phyloP scores from a whole-genome alignment of 2,888 invertebrate genomes.

The Hirtodrosophila alboralis region DNA sequence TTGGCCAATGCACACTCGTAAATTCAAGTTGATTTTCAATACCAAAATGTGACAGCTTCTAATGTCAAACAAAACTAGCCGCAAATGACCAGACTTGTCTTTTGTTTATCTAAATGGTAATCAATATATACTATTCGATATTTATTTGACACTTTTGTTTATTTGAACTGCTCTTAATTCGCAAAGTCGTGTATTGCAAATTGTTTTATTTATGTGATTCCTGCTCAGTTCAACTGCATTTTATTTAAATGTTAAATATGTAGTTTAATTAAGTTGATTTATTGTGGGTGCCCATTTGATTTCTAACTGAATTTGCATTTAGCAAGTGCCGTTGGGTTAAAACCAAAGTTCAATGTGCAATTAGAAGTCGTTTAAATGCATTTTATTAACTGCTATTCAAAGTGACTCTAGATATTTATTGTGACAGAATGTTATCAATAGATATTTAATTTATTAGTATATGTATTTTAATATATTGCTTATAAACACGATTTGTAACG shows the following conservation, averaged over 20 bases:
- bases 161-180: slow-evolving; percentile 27
- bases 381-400: slow-evolving; percentile 11
- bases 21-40: slow-evolving; percentile 56
- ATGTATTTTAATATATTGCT: too few relatives aligned
- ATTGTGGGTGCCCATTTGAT: slow-evolving; percentile 58
- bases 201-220: slow-evolving; percentile 58
- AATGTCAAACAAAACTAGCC: slow-evolving; percentile 68
- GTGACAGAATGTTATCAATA: slow-evolving; percentile 2
- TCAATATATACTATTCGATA: slow-evolving; percentile 55
- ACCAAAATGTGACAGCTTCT: slow-evolving; percentile 53
- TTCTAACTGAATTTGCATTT: slow-evolving; percentile 29
- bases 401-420: slow-evolving; percentile 8
- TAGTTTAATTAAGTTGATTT: slow-evolving; percentile 69
- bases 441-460: slow-evolving; percentile 12
- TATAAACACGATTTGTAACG: too few relatives aligned
- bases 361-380: slow-evolving; percentile 47
- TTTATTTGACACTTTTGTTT: slow-evolving; percentile 63
- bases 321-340: slow-evolving; percentile 28
- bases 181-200: slow-evolving; percentile 53
- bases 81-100: slow-evolving; percentile 32
- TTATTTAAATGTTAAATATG: slow-evolving; percentile 66
- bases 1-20: slow-evolving; percentile 40
- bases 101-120: slow-evolving; percentile 37
- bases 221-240: slow-evolving; percentile 29
- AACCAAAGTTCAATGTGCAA: slow-evolving; percentile 47